Percentiles rank a stretch among this genome's conserved stretches.
Conservation (phyloP, 2,113 vertebrate species). For the Dryoscopus gambensis region DNA sequence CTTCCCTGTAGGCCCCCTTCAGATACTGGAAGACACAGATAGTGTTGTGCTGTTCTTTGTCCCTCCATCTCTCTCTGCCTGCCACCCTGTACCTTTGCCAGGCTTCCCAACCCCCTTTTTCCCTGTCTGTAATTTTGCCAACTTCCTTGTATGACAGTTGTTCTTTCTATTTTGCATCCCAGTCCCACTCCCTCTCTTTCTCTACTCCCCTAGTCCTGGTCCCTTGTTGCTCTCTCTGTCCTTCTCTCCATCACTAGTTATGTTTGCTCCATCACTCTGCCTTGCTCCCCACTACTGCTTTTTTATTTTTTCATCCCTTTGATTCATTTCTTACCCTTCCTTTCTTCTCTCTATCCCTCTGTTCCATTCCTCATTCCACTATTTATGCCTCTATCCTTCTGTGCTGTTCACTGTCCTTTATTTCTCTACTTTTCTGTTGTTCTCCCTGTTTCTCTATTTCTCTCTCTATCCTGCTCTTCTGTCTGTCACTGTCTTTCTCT, state of each 20-base stretch:
- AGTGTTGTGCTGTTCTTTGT: too few relatives aligned
- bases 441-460: background rate
- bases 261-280: background rate
- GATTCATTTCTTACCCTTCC: background rate
- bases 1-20: too few relatives aligned
- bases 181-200: background rate
- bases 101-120: background rate
- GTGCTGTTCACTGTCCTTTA: background rate
- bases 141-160: background rate
- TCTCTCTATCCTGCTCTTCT: too few relatives aligned
- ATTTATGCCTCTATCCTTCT: background rate
- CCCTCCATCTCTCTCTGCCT: background rate
- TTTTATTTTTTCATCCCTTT: background rate
- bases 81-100: background rate
- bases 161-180: background rate
- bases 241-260: background rate
- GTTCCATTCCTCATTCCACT: background rate
- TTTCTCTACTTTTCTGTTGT: background rate
- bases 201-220: background rate
- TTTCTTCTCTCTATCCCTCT: background rate
- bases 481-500: background rate
- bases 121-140: background rate
- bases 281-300: background rate
- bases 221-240: background rate
- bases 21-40: too few relatives aligned